Evolutionary conservation across 2,113 vertebrate genomes (phyloP), one percentile per base, ranked within the genome.

Genomic region (Azemiops feae): DNA sequence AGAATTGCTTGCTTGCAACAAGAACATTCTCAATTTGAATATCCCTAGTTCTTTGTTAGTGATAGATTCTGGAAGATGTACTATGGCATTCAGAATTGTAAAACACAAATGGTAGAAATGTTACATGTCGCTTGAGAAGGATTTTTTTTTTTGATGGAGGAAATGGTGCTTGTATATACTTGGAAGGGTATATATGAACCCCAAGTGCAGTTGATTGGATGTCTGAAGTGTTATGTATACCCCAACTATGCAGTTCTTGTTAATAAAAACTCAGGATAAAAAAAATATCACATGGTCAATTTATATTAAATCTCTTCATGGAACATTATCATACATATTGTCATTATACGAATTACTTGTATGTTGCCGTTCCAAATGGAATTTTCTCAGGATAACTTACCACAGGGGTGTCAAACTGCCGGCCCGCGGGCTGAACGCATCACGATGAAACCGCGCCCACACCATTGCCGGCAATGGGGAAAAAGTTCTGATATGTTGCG

Each of bases 21-120:
- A 91, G 93, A 95, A 88, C 90, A 93, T 92, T 30, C 30, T 86
- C 92, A 60, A 89, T 94, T 6, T 89, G 85, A 93, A 95, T 95
- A 90, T 5, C 92, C 91, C 58, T 91, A 90, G 93, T 47, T 30
- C 54, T 96, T 57, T 52, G 52, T 93, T 94, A 93, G 54, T 11
- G 50, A 55, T 92, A 50, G 81, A 89, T 92, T 25, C 89, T 93
- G 91, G 91, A 64, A 94, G 50, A 85, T 22, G 34, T 94, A 81
- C 74, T 81, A 93, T 57, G 81, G 47, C 91, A 88, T 95, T 93
- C 52, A 74, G 91, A 27, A 0, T 0, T 81, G 43, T 93, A 90
- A 93, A 69, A 92, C 58, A 16, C 57, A 20, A 91, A 92, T 91
- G 54, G 43, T 54, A 91, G 55, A 88, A 92, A 64, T 47, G 85